phyloP scores from a whole-genome alignment of 2,797 vertebrate genomes.

The Sebastes matsubarae region DNA sequence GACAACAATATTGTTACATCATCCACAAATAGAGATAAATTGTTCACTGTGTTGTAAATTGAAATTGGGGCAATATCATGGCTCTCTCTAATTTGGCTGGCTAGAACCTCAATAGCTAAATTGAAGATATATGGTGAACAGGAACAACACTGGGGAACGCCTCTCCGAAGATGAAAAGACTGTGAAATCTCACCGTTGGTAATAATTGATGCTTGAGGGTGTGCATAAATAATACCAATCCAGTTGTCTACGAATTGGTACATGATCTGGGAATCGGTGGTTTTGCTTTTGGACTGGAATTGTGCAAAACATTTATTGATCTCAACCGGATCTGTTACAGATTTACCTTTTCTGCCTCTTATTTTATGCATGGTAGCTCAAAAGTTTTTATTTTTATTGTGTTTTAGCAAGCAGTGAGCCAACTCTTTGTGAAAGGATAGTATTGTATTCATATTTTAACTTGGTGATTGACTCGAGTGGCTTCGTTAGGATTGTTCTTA shows the following conservation, averaged over 20 bases:
- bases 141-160: not conserved
- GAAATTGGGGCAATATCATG: not conserved
- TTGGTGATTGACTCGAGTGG: not conserved
- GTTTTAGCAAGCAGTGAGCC: not conserved
- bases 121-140: not conserved
- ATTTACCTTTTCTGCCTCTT: not conserved
- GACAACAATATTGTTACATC: not conserved
- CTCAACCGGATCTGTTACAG: not conserved
- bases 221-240: not conserved
- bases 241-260: not conserved
- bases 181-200: not conserved
- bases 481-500: not conserved
- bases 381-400: not conserved
- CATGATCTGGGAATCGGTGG: not conserved
- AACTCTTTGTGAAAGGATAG: not conserved
- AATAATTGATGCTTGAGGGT: not conserved
- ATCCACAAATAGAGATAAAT: not conserved
- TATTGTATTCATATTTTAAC: not conserved
- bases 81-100: not conserved
- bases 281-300: not conserved
- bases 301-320: not conserved
- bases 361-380: not conserved
- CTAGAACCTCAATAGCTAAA: not conserved
- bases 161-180: not conserved
- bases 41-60: not conserved